A percentile compares a stretch with the other conserved stretches of the same genome.
Evolutionary conservation across 2,888 invertebrate species (phyloP).

Genomic region (Gerosis bhagava): DNA sequence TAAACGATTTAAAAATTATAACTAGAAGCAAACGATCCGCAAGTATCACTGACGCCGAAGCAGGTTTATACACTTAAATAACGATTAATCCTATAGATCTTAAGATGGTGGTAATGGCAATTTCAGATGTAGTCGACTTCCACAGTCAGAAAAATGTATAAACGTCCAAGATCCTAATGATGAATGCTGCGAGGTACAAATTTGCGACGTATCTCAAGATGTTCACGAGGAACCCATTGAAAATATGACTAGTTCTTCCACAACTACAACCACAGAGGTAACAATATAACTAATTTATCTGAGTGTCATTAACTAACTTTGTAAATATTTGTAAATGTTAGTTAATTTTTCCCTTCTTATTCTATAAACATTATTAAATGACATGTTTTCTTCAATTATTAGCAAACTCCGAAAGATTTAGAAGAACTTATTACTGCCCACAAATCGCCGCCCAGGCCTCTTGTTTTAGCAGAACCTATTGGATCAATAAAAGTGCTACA

Average conservation of each 20-base stretch:
- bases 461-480: slow-evolving; percentile 66
- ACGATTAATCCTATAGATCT: no score
- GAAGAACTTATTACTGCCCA: slow-evolving; percentile 41
- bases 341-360: no score
- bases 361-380: no score
- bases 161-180: slow-evolving; percentile 92
- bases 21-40: no score
- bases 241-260: slow-evolving; percentile 50
- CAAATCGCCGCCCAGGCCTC: slow-evolving; percentile 45
- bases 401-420: slow-evolving; percentile 40
- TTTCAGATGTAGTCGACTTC: slow-evolving; percentile 82
- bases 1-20: no score
- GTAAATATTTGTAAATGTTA: no score
- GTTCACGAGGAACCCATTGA: slow-evolving; percentile 84
- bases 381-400: slow-evolving; percentile 20
- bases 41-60: no score
- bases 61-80: no score
- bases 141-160: slow-evolving; percentile 88
- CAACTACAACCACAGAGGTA: slow-evolving; percentile 27
- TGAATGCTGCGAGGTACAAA: slow-evolving; percentile 91
- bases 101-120: no score
- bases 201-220: slow-evolving; percentile 93
- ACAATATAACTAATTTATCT: no score
- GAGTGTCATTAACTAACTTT: no score
- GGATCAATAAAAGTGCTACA: slow-evolving; percentile 71